Evolutionary conservation across 2,888 invertebrate genomes (phyloP), one percentile per base, ranked within the genome.

Genomic region (Parnassius apollo): DNA sequence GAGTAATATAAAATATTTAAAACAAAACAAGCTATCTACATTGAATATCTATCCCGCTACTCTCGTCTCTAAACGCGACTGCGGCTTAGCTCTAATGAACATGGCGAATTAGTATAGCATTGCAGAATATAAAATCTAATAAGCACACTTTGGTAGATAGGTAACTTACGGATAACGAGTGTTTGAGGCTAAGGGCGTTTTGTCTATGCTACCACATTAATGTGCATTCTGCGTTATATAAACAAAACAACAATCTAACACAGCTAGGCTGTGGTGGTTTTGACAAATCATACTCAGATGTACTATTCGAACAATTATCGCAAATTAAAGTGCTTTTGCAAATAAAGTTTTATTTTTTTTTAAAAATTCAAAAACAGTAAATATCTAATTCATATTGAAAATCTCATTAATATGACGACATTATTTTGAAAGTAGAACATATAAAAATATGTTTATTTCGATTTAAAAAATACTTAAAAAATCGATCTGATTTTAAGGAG

Each of bases 101-200:
- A 35, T 53, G 52, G 51, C 58, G 46, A 59, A 56, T 50, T 57
- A 50, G 42, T 64, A 57, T 57, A 50, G 42, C 60, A 60, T 42
- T 56, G 50, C 53, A 61, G 59, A 42, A 35, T 61, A 68, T 59
- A 65, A 62, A 62, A 65, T 66, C 69, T 61, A 64, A 65, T 73
- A 71, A 78, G 74, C 79, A 75, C 68, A 82, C 91, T 91, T 91
- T 91, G 91, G 91, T 84, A 72, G 81, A 78, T 78, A 83, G 91
- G 91, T 91, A 91, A 91, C 91, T 89, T 78, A 79, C 67, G 75
- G 82, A 74, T 71, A 64, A 65, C 67, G 61, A 67, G 71, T 56
- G 61, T 62, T 22, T 13, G 50, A 65, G 65, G 64, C 66, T 70
- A 75, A 74, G 70, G 61, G 70, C 45, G 50, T 65, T 63, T 58